Base-by-base conservation (phyloP, 1,140 invertebrate genomes). In the Daktulosphaira vitifoliae region DNA sequence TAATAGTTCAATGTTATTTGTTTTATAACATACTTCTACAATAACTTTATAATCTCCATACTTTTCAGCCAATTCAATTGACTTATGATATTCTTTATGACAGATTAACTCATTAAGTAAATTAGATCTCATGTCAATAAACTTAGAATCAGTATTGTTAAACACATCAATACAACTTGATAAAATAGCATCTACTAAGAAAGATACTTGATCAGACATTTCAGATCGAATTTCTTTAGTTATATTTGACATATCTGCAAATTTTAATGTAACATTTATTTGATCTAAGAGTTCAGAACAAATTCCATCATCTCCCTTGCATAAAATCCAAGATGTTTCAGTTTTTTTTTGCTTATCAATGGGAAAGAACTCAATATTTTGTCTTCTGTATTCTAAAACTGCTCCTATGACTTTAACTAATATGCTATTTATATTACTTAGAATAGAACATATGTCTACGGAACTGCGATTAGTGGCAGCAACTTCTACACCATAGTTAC, bases 31-130 rank as follows among this genome's bases (percentile, higher is more conserved):
- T 20, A 62, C 56, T 46, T 62, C 42, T 15, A 48, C 25, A 46
- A 62, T 62, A 15, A 48, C 13, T 62, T n/a, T 48, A 33, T 62
- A 42, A 8, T 62, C 56, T 44, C 8, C 5, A 62, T 62, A 62
- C 46, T 62, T 62, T 22, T 62, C 56, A n/a, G 56, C 56, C 11
- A 62, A 48, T 62, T 62, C 56, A 46, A 62, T 62, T 48, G 44
- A 38, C 29, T 62, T 62, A 23, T 48, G 56, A 15, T 62, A 6
- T 62, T 62, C 56, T 13, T 62, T 62, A 15, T 37, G 46, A 0
- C 29, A 16, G 9, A 62, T 9, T 8, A 62, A 39, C 46, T 48
- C 13, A 5, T 48, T 62, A 13, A 62, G 56, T 22, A 62, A 11
- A 0, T 33, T 62, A 13, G 44, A 62, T 13, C 56, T 46, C 1